Base-by-base conservation (phyloP, 2,113 vertebrate species). In the Petromus typicus region DNA sequence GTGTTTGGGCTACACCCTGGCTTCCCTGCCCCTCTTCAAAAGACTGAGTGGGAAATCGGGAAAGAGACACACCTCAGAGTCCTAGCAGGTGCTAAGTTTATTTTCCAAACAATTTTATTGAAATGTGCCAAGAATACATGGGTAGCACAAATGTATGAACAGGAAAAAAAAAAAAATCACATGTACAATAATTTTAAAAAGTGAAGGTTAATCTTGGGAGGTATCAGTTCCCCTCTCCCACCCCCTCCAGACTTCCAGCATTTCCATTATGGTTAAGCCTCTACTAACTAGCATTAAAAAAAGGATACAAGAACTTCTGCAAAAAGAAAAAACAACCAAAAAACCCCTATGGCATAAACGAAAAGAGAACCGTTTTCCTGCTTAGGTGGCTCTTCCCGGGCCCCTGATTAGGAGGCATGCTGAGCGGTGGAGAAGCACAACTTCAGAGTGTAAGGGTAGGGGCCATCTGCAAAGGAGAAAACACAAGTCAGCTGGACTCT, bases 381-480 rank as follows among this genome's bases (percentile, higher is more conserved):
- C 96, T 96, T 73, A 54, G 90, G 86, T 75, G 67, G 86, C 59
- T 97, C 79, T 86, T 90, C 93, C 40, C 48, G n/a, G 89, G 67
- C 80, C 48, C 67, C 95, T 78, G 66, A 91, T 99, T 98, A 99
- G 96, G 99, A 99, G 96, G 99, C 98, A 18, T 99, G 99, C 97
- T 99, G 99, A 63, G 99, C 99, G 0, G 99, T 99, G 43, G 99
- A 99, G 98, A 99, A 99, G 97, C 99, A 99, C 98, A 99, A 97
- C 97, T 99, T 99, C 96, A 99, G 98, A 75, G 99, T 99, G 97
- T 99, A 99, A 0, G 99, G 99, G 95, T 99, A 99, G 3, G 99
- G 99, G 51, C 99, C 99, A 97, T 99, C 99, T 99, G 94, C 2
- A 54, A 96, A 59, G n/a, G 57, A 45, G 59, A 59, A 25, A 32